Evolutionary conservation across 2,888 invertebrate species (phyloP).

Genomic region (Hoplodrina blanda): DNA sequence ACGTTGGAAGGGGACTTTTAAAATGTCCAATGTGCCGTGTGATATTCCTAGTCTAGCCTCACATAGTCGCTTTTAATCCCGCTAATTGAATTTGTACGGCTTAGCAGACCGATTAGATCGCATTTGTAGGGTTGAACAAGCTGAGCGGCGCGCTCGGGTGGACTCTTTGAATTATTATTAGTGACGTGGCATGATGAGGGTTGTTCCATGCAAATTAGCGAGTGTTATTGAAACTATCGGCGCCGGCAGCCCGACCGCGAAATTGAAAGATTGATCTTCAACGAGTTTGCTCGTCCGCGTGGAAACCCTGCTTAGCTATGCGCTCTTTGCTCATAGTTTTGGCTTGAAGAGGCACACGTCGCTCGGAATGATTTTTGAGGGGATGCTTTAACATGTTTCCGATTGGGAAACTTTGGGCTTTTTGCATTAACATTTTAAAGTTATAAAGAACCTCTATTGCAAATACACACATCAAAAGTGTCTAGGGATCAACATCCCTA

Average conservation of each 20-base stretch:
- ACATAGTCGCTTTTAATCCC: conserved; percentile 67
- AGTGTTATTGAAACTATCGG: conserved; percentile 67
- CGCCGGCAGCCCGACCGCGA: conserved; percentile 56
- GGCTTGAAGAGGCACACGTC: conserved; percentile 58
- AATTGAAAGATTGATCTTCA: conserved; percentile 67
- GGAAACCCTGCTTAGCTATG: conserved; percentile 58
- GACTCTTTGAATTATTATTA: conserved; percentile 68
- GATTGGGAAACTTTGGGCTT: conserved; percentile 25
- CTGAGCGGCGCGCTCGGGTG: conserved; percentile 59
- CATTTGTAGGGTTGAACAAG: conserved; percentile 71
- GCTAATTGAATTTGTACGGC: conserved; percentile 79
- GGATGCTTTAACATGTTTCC: conserved; percentile 34
- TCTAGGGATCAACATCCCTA: no score
- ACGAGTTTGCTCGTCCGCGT: conserved; percentile 58
- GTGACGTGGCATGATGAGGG: conserved; percentile 65
- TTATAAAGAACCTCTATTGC: neutral
- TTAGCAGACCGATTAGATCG: conserved; percentile 77
- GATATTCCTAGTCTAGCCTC: conserved; percentile 60
- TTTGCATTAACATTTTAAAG: conserved; percentile 6
- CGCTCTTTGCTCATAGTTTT: conserved; percentile 50
- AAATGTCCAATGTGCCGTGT: conserved; percentile 50
- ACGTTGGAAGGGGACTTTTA: conserved; percentile 44
- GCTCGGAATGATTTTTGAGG: conserved; percentile 44
- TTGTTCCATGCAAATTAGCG: conserved; percentile 66
- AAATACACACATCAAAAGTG: no score